These are phyloP conservation scores for Ips nitidus DNA, from an alignment of 1,140 invertebrate genomes.

Conservation along the genomic window DNA sequence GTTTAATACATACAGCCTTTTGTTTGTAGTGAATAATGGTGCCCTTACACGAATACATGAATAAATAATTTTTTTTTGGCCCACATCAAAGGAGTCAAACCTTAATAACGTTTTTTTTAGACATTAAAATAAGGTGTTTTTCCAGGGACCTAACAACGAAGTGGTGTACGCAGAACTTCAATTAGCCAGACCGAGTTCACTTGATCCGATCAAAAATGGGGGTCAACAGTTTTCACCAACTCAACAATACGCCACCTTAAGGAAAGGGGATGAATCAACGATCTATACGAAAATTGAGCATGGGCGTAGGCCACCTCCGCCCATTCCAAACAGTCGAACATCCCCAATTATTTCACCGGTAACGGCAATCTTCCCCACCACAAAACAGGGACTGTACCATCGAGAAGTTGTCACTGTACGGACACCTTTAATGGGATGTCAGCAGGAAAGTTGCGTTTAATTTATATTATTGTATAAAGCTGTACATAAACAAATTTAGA, in stretches of 20 bases:
- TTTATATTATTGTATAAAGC: background rate
- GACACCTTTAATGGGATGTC: conserved; percentile 76
- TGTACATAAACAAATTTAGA: background rate
- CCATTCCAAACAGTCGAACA: conserved; percentile 44
- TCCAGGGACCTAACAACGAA: conserved; percentile 54
- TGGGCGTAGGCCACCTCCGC: conserved; percentile 49
- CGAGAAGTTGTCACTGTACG: conserved; percentile 80
- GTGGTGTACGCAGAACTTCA: conserved; percentile 73
- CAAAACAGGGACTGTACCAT: conserved; percentile 49
- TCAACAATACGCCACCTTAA: conserved; percentile 44
- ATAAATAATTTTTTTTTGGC: too few relatives aligned
- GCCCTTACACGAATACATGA: too few relatives aligned
- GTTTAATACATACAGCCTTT: too few relatives aligned
- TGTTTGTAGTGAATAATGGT: too few relatives aligned
- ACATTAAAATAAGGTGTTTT: background rate
- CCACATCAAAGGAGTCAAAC: too few relatives aligned
- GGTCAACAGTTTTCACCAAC: conserved; percentile 40
- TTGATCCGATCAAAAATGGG: conserved; percentile 57
- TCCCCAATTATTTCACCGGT: conserved; percentile 49
- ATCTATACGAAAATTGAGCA: conserved; percentile 74
- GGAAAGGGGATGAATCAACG: conserved; percentile 59
- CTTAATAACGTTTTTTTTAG: too few relatives aligned
- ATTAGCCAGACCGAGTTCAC: conserved; percentile 58
- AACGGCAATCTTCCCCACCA: conserved; percentile 44
- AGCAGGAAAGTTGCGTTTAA: conserved; percentile 86